These are phyloP conservation scores for Thalpophila matura DNA, from an alignment of 2,888 invertebrate genomes.

Conservation along the genomic window DNA sequence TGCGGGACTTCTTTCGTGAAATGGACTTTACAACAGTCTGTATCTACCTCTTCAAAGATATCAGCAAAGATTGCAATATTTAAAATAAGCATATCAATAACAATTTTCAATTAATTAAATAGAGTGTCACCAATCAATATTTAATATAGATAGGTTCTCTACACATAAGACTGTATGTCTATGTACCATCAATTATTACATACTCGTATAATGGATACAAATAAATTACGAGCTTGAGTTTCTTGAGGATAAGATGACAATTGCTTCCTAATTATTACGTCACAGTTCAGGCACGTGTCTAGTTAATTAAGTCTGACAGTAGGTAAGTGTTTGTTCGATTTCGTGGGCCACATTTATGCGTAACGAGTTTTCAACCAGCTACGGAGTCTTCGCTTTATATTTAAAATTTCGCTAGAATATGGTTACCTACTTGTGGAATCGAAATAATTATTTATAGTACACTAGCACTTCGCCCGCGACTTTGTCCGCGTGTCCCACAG, in stretches of 20 bases:
- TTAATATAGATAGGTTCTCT: conserved; percentile 3
- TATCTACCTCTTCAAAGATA: conserved; percentile 1
- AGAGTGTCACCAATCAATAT: conserved; percentile 11
- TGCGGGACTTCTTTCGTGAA: no score
- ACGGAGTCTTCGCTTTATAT: conserved; percentile 18
- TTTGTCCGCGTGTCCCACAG: no score
- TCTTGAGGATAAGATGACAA: conserved; percentile 18
- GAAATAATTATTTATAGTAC: neutral
- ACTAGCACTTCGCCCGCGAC: no score
- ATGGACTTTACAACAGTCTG: no score
- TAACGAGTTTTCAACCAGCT: conserved; percentile 68
- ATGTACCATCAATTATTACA: conserved; percentile 11
- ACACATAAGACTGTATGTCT: neutral
- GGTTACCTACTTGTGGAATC: conserved; percentile 5
- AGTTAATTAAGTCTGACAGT: conserved; percentile 53
- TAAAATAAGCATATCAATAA: neutral
- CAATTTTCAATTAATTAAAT: conserved; percentile 26
- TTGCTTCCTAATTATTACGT: conserved; percentile 42
- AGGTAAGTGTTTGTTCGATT: conserved; percentile 33
- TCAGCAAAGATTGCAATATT: neutral
- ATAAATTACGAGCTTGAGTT: conserved; percentile 33
- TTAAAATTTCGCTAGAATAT: conserved; percentile 28
- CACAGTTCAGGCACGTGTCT: conserved; percentile 35
- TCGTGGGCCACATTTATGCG: conserved; percentile 48
- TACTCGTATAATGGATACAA: neutral